Percentiles rank a stretch among this genome's conserved stretches.
Conservation (phyloP, 1,140 invertebrate species). For the Leptonema lineaticorne region DNA sequence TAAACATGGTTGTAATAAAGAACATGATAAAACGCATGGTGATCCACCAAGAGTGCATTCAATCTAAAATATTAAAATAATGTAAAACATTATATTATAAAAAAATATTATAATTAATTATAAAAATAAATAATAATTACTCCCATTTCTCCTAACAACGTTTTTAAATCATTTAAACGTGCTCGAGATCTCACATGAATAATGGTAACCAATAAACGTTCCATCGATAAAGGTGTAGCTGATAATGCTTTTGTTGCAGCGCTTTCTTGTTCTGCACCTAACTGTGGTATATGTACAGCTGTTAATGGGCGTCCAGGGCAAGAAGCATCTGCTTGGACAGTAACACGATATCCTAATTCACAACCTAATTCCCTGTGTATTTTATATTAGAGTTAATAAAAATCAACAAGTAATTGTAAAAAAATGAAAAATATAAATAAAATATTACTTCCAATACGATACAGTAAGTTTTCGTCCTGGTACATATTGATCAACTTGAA, state of each 20-base stretch:
- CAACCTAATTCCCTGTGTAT: conserved; percentile 73
- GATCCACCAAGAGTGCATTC: conserved; percentile 67
- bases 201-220: conserved; percentile 94
- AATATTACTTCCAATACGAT: conserved; percentile 84
- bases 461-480: conserved; percentile 86
- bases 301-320: conserved; percentile 80
- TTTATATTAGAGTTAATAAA: neutral
- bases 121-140: conserved; percentile 42
- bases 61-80: conserved; percentile 44
- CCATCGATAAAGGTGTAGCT: conserved; percentile 90
- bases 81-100: neutral
- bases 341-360: conserved; percentile 83
- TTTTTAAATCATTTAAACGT: conserved; percentile 79
- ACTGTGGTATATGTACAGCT: conserved; percentile 84
- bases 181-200: conserved; percentile 89
- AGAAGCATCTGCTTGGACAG: conserved; percentile 83
- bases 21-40: conserved; percentile 87
- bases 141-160: conserved; percentile 56
- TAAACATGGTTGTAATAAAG: conserved; percentile 84
- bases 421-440: conserved; percentile 45
- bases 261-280: conserved; percentile 78
- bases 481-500: conserved; percentile 90
- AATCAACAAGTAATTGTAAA: conserved; percentile 39
- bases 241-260: conserved; percentile 69
- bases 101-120: neutral